Conservation (phyloP, 1,140 invertebrate genomes). For the Panagrolaimus sp. region DNA sequence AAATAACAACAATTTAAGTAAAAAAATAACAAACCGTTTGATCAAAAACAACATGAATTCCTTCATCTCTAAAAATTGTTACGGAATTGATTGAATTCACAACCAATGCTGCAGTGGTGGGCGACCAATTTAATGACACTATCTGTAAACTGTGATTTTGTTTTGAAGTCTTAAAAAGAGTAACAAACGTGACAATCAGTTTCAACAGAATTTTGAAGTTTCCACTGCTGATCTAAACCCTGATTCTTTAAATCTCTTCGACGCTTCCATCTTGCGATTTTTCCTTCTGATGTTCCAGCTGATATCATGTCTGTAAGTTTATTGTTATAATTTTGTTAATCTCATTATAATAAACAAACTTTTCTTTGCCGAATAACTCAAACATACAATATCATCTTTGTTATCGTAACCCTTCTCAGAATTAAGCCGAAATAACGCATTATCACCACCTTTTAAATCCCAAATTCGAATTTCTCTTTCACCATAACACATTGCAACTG, state of each 20-base stretch:
- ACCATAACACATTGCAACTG: slow-evolving; percentile 42
- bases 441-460: slow-evolving; percentile 86
- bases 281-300: slow-evolving; percentile 82
- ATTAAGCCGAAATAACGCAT: slow-evolving; percentile 59
- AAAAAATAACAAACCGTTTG: slow-evolving; percentile 27
- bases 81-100: slow-evolving; percentile 40
- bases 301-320: slow-evolving; percentile 68
- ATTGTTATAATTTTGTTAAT: no score
- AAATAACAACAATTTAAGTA: no score
- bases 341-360: slow-evolving; percentile 56
- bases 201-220: slow-evolving; percentile 61
- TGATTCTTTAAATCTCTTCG: slow-evolving; percentile 56
- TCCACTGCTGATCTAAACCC: slow-evolving; percentile 60
- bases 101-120: slow-evolving; percentile 36
- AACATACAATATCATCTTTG: slow-evolving; percentile 61
- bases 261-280: slow-evolving; percentile 79
- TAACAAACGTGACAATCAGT: slow-evolving; percentile 59
- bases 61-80: slow-evolving; percentile 46
- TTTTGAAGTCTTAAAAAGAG: slow-evolving; percentile 10
- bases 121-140: slow-evolving; percentile 34
- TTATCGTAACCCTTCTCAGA: slow-evolving; percentile 58
- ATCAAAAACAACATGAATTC: slow-evolving; percentile 5
- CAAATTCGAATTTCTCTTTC: slow-evolving; percentile 71
- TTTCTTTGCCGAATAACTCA: slow-evolving; percentile 60
- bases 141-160: slow-evolving; percentile 20